Evolutionary conservation across 2,797 vertebrate genomes (phyloP), one percentile per base, ranked within the genome.

Genomic region (Centropyge bicolor): DNA sequence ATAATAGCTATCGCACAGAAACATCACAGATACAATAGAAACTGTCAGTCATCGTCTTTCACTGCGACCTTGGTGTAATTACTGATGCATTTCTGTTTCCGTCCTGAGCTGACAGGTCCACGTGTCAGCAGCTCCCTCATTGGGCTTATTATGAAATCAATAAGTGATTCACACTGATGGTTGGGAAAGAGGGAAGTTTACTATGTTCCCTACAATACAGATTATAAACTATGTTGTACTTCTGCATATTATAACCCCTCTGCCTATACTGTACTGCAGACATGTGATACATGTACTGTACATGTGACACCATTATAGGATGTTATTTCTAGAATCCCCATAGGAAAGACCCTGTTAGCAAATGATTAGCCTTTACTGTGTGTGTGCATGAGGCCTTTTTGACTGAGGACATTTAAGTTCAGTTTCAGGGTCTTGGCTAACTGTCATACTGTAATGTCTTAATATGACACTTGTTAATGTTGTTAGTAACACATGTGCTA

Each of bases 241-340:
- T 59, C 17, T 67, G 40, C 5, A 35, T 22, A 36, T 62, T n/a
- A 22, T 35, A 38, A 24, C 8, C n/a, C 17, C 17, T 31, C 24
- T 52, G 9, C 4, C 17, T 19, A 31, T 48, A 19, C 27, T 54
- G 16, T 51, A 72, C 49, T 52, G 40, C 17, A 13, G 8, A 59
- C 63, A 59, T 65, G 68, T 55, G 71, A 73, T 73, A 11, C 24
- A 64, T 40, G 20, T 19, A 6, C 27, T 19, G 19, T 20, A 16
- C 51, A 62, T 43, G 57, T 76, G 46, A 49, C 46, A 55, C 6
- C 16, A 52, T 5, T 41, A 31, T 0, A 43, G 20, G 3, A 4
- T 17, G 6, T 52, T 62, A 36, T 62, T 61, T 55, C 12, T 31
- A 8, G n/a, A 62, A 14, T 52, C 19, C 0, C 19, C 8, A 20